A percentile compares a stretch with the other conserved stretches of the same genome.
These are phyloP conservation scores for Gopherus flavomarginatus DNA, from an alignment of 2,113 vertebrate species.

Conservation along the genomic window DNA sequence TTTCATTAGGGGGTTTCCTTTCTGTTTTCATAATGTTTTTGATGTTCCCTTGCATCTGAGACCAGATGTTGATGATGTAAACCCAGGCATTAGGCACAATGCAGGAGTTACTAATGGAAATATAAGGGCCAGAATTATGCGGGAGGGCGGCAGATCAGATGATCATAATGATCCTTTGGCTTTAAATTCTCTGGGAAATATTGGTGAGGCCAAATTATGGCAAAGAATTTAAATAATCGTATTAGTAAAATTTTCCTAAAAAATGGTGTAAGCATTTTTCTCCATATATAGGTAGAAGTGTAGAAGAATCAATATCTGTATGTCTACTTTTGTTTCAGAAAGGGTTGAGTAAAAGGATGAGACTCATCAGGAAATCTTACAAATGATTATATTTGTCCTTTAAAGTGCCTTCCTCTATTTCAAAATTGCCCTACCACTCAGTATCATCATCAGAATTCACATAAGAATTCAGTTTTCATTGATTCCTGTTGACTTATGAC, in stretches of 20 bases:
- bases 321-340: not conserved
- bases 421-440: not conserved
- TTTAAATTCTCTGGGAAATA: not conserved
- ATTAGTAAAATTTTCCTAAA: not conserved
- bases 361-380: not conserved
- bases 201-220: not conserved
- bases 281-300: not conserved
- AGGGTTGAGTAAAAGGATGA: not conserved
- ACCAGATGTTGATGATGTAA: not conserved
- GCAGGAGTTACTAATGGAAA: not conserved
- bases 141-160: not conserved
- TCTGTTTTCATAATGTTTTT: not conserved
- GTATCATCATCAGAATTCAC: not conserved
- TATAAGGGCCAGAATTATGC: not conserved
- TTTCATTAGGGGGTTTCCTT: not conserved
- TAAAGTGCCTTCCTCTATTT: not conserved
- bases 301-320: not conserved
- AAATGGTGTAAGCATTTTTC: not conserved
- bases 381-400: not conserved
- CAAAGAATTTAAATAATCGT: no score
- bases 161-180: not conserved
- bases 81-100: not conserved
- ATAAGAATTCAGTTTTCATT: not conserved
- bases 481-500: not conserved
- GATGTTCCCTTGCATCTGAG: not conserved